Base-by-base conservation (phyloP, 2,888 invertebrate species). In the Limnephilus rhombicus region DNA sequence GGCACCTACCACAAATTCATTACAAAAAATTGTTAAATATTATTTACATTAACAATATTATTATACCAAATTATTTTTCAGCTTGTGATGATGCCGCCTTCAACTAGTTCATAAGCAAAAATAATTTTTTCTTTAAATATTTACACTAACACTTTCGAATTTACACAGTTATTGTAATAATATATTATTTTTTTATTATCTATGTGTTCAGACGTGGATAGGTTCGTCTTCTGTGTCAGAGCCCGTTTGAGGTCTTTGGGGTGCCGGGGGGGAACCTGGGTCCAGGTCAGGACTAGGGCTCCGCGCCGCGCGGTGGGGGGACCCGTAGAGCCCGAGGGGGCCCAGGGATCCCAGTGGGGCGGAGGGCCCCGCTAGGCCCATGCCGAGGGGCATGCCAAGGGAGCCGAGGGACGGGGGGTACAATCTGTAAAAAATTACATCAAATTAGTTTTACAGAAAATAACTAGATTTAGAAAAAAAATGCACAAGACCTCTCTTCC, bases 351-450 rank as follows among this genome's bases (percentile, higher is more conserved):
- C 97, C 29, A 97, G 95, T 94, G 97, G 97, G 68, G 97, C 97
- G 91, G 97, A 97, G 3, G 97, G 97, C 12, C 97, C 97, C 7
- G 97, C 97, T 91, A 97, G 95, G 86, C 97, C 97, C 94, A 97
- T 95, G 37, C 97, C 96, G 45, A 97, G 94, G 34, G 96, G 97
- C 94, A 95, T 97, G 93, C 95, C 97, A 29, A 96, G 94, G 94
- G 97, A 96, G 94, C 97, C 96, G 95, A 97, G 96, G 89, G 97
- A 96, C 3, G 97, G 97, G 89, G 96, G 97, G 95, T 95, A 97
- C 96, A 95, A 96, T 96, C 96, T 97, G 97, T 89, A 96, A 94
- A 90, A 90, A 34, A 89, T 86, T 34, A 80, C 80, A 68, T n/a
- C 1, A 68, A 24, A n/a, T 68, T 68, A 68, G 9, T 68, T 5